phyloP scores from a whole-genome alignment of 92 coral and sea anemone species.

The Bergia puertoricense region DNA sequence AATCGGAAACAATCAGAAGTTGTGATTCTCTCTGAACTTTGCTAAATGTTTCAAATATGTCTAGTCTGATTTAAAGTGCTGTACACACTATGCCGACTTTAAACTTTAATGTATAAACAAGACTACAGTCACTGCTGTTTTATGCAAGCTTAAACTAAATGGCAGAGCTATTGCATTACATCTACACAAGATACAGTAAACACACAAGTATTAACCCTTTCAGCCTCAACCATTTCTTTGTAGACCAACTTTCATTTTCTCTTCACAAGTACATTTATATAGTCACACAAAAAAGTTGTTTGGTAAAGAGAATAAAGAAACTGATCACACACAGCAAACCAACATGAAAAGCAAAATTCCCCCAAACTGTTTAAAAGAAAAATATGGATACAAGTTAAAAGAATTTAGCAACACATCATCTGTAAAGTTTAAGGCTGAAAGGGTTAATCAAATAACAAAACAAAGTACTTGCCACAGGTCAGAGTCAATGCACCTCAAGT shows the following conservation, averaged over 20 bases:
- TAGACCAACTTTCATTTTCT: not conserved
- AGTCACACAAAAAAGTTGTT: not conserved
- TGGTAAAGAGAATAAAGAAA: not conserved
- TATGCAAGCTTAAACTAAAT: not conserved
- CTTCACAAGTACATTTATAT: not conserved
- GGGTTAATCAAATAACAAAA: not conserved
- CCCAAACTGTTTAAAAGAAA: not conserved
- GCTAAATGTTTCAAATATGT: not conserved
- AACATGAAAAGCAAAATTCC: not conserved
- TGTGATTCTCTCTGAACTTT: too few relatives aligned
- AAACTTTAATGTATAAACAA: not conserved
- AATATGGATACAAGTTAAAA: too few relatives aligned
- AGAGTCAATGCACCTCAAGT: slow-evolving; percentile 37
- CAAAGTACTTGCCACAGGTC: not conserved
- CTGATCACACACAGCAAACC: not conserved
- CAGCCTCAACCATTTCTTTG: not conserved
- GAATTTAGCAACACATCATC: too few relatives aligned
- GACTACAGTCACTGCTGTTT: not conserved
- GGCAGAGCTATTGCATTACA: slow-evolving; percentile 44
- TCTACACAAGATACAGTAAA: not conserved
- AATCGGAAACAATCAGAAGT: too few relatives aligned
- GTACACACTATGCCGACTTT: not conserved
- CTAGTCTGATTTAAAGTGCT: not conserved
- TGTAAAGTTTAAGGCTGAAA: not conserved
- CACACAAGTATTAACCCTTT: not conserved